Conservation (phyloP, 2,888 invertebrate species). For the Venustoraphidia nigricollis region DNA sequence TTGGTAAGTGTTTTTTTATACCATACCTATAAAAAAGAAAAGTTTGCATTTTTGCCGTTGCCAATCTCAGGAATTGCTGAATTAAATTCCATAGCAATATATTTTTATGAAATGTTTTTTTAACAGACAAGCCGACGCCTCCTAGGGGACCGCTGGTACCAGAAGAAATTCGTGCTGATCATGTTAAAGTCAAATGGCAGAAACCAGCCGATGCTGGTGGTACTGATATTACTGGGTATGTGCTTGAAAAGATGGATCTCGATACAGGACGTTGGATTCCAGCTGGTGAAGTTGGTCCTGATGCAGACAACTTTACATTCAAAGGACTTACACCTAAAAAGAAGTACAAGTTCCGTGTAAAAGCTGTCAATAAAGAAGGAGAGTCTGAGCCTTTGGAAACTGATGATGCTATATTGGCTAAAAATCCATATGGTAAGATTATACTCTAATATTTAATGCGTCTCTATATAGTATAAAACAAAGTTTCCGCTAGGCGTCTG, state of each 20-base stretch:
- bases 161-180: conserved; percentile 78
- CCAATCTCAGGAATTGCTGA: background rate
- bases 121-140: conserved; percentile 62
- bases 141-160: conserved; percentile 77
- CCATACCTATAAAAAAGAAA: background rate
- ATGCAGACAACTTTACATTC: conserved; percentile 68
- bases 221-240: conserved; percentile 76
- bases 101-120: background rate
- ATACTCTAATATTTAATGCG: background rate
- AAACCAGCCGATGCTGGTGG: conserved; percentile 81
- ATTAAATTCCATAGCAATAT: conserved; percentile 1
- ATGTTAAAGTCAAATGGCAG: conserved; percentile 84
- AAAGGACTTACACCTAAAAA: conserved; percentile 86
- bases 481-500: too few species aligned
- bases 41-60: conserved; percentile 1
- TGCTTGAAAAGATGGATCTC: conserved; percentile 91
- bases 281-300: conserved; percentile 80
- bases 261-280: conserved; percentile 94
- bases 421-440: conserved; percentile 81
- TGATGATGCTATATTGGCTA: conserved; percentile 74
- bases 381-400: conserved; percentile 92
- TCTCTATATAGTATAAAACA: too few species aligned
- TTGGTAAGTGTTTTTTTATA: conserved; percentile 43
- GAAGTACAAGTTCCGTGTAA: conserved; percentile 95
- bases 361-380: conserved; percentile 94